Percentiles rank a stretch among this genome's conserved stretches.
These are phyloP conservation scores for Sebastes matsubarae DNA, from an alignment of 2,797 vertebrate genomes.

Conservation along the genomic window DNA sequence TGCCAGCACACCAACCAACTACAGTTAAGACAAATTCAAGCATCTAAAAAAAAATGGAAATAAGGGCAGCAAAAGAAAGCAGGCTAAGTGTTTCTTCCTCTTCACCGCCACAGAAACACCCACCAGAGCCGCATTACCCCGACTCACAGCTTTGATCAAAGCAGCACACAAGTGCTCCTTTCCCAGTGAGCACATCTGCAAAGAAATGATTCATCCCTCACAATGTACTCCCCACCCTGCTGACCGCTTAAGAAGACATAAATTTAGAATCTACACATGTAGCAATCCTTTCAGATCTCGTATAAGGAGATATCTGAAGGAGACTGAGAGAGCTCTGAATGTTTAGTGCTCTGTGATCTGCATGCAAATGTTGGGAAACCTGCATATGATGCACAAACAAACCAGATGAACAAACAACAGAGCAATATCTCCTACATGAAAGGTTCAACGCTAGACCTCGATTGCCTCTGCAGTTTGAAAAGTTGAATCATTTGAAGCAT, in stretches of 20 bases:
- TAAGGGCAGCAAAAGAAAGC: neutral
- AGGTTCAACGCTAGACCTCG: neutral
- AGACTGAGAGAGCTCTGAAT: neutral
- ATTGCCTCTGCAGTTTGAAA: neutral
- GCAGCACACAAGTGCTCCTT: conserved; percentile 16
- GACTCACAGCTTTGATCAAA: conserved; percentile 61
- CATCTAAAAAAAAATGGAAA: neutral
- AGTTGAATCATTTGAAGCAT: neutral
- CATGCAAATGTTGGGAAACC: neutral
- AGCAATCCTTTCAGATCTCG: neutral
- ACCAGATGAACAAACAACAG: neutral
- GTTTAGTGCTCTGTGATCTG: conserved; percentile 13
- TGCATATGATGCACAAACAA: conserved; percentile 6
- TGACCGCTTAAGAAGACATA: conserved; percentile 21
- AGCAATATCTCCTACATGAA: neutral
- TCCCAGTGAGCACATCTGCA: conserved; percentile 53
- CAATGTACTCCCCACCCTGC: conserved; percentile 18
- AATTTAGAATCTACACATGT: conserved; percentile 34
- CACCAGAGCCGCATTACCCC: conserved; percentile 27
- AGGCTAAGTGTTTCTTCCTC: conserved; percentile 1
- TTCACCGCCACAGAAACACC: conserved; percentile 25
- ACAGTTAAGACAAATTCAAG: neutral
- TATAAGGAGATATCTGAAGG: neutral
- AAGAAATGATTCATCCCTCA: conserved; percentile 62
- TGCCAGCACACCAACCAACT: neutral